Percentiles rank a stretch among this genome's conserved stretches.
Conservation (phyloP, 2,888 invertebrate genomes). For the Hypomecis atomaria region DNA sequence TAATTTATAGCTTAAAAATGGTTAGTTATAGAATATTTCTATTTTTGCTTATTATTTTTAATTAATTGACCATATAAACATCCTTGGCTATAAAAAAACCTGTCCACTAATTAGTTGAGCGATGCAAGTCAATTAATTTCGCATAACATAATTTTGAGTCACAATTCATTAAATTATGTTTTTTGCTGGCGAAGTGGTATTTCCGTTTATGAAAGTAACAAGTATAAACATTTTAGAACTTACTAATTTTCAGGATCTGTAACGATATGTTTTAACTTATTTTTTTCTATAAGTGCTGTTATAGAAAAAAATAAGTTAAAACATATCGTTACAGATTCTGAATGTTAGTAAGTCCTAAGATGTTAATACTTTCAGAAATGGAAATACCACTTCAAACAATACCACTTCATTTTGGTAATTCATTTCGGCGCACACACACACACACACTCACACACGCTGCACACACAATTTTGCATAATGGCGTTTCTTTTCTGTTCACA, state of each 20-base stretch:
- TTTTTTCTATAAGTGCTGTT: too few relatives aligned
- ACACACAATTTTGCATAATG: too few relatives aligned
- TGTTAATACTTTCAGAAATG: too few relatives aligned
- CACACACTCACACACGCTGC: too few relatives aligned
- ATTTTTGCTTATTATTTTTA: not conserved
- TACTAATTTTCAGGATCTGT: not conserved
- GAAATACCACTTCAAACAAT: too few relatives aligned
- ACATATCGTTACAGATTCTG: too few relatives aligned
- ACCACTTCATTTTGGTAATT: too few relatives aligned
- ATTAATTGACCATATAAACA: not conserved
- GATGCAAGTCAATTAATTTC: constrained; percentile 9
- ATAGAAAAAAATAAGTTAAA: too few relatives aligned
- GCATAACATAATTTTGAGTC: constrained; percentile 28
- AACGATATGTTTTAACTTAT: not conserved
- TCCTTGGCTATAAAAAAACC: constrained; percentile 1
- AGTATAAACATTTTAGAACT: constrained; percentile 2
- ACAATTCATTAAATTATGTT: constrained; percentile 35
- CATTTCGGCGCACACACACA: too few relatives aligned
- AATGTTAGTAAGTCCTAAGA: too few relatives aligned
- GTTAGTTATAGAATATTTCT: too few relatives aligned
- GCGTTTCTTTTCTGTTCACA: too few relatives aligned
- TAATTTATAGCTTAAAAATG: not conserved
- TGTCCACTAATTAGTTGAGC: constrained; percentile 16
- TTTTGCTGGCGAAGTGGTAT: constrained; percentile 21
- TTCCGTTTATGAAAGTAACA: constrained; percentile 18